Percentiles rank a stretch among this genome's conserved stretches.
phyloP scores from a whole-genome alignment of 1,140 invertebrate genomes.

The Lordiphosa collinella region DNA sequence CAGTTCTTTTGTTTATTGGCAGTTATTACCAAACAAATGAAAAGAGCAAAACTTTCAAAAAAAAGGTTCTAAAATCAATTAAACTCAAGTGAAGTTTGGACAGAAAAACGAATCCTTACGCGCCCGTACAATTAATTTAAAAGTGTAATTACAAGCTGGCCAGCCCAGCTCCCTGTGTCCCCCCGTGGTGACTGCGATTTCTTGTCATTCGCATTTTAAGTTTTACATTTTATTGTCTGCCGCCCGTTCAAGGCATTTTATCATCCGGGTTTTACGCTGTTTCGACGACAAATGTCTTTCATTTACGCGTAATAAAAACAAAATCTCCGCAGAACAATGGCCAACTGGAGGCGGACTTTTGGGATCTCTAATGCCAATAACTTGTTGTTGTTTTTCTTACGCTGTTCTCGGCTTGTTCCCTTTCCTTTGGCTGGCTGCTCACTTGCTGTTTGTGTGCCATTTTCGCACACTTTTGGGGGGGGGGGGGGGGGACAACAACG shows the following conservation, averaged over 20 bases:
- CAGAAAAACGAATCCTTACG: background rate
- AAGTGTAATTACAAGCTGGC: too few species aligned
- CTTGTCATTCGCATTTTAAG: constrained; percentile 19
- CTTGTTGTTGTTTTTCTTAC: constrained; percentile 29
- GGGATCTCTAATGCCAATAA: constrained; percentile 28
- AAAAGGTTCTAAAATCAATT: constrained; percentile 2
- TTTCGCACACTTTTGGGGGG: too few species aligned
- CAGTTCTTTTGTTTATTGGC: too few species aligned
- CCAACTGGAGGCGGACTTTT: constrained; percentile 12
- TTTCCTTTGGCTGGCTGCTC: too few species aligned
- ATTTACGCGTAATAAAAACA: constrained; percentile 47
- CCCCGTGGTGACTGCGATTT: constrained; percentile 11
- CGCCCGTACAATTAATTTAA: background rate
- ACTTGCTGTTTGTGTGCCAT: too few species aligned
- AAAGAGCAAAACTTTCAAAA: too few species aligned
- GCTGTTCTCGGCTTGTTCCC: background rate
- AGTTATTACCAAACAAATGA: too few species aligned
- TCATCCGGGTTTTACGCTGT: constrained; percentile 3
- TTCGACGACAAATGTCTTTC: constrained; percentile 35
- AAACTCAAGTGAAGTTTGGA: constrained; percentile 5
- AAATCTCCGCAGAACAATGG: constrained; percentile 33
- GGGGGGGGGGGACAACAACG: background rate
- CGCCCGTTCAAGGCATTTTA: constrained; percentile 10
- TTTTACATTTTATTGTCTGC: constrained; percentile 21
- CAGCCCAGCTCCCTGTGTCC: background rate